Percentiles rank a stretch among this genome's conserved stretches.
Evolutionary conservation across 2,797 vertebrate genomes (phyloP).

Genomic region (Catharus ustulatus): DNA sequence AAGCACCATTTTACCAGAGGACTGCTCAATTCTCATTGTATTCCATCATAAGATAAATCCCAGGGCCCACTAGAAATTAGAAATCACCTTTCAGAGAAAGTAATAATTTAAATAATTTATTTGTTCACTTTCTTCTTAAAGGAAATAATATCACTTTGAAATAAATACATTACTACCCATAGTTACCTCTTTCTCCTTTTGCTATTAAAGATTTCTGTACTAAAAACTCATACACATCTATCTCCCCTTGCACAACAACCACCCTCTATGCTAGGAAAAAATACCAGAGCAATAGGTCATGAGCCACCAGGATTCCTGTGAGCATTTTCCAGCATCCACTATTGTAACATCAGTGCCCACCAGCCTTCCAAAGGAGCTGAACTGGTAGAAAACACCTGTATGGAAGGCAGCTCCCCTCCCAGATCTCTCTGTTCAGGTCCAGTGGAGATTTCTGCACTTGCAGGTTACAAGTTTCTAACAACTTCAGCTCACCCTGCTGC

Average conservation of each 20-base stretch:
- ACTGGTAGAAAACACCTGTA: background rate
- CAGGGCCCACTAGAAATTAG: background rate
- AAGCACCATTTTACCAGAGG: background rate
- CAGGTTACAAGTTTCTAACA: background rate
- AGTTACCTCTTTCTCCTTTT: background rate
- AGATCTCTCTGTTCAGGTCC: background rate
- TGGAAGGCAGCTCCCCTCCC: background rate
- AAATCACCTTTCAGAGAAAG: background rate
- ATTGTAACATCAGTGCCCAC: background rate
- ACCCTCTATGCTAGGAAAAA: background rate
- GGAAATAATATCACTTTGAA: background rate
- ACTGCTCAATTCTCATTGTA: background rate
- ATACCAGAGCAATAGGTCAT: background rate
- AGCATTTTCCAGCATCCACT: background rate
- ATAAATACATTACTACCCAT: background rate
- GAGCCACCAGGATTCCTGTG: background rate
- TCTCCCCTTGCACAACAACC: background rate
- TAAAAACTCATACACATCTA: background rate
- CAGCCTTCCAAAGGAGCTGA: background rate
- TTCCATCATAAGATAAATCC: background rate
- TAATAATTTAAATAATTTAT: background rate
- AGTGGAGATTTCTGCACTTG: background rate
- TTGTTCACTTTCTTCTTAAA: background rate
- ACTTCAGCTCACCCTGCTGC: background rate
- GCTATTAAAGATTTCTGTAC: background rate